A percentile compares a stretch with the other conserved stretches of the same genome.
phyloP scores from a whole-genome alignment of 2,797 vertebrate genomes.

The Paratrypauchen microcephalus region DNA sequence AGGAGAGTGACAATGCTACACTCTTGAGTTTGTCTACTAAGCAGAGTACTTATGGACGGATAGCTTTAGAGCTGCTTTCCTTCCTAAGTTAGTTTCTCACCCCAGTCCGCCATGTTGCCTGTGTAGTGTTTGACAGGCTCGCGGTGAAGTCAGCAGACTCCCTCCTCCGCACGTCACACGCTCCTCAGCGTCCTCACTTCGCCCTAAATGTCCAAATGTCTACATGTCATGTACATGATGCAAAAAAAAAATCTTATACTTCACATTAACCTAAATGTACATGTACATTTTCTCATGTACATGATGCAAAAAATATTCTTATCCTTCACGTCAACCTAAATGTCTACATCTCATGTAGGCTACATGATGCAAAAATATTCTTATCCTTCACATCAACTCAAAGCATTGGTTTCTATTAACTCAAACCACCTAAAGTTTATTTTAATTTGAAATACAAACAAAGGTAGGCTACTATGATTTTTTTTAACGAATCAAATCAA shows the following conservation, averaged over 20 bases:
- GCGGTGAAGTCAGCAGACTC: slow-evolving; percentile 50
- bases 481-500: no score
- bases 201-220: no score
- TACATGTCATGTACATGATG: no score
- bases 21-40: not conserved
- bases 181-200: not conserved
- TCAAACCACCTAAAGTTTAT: not conserved
- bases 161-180: slow-evolving; percentile 53
- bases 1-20: not conserved
- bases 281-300: no score
- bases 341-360: not conserved
- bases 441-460: not conserved
- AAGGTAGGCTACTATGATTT: not conserved
- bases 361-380: not conserved
- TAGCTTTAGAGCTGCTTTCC: slow-evolving; percentile 15
- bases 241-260: no score
- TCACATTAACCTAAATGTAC: no score
- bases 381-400: not conserved
- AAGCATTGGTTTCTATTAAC: not conserved
- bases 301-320: not conserved
- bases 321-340: not conserved
- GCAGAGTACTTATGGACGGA: slow-evolving; percentile 13
- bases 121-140: slow-evolving; percentile 71
- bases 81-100: slow-evolving; percentile 72
- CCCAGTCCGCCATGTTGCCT: slow-evolving; percentile 90